Conservation (phyloP, 2,888 invertebrate species). For the Ceraclea dissimilis region DNA sequence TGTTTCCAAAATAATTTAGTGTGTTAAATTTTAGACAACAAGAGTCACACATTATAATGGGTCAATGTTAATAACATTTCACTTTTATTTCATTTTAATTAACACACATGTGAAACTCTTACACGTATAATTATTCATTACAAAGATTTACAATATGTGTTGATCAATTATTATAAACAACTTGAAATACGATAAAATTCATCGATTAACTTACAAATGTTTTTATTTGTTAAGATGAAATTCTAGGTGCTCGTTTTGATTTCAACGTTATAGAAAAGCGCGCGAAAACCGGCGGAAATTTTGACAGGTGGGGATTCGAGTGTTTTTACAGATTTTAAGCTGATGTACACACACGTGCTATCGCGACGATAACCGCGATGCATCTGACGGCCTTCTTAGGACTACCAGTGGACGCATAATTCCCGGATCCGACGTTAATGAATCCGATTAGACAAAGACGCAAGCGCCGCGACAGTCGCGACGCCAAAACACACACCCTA, state of each 20-base stretch:
- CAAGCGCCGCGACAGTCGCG: conserved; percentile 23
- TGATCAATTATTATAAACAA: not conserved
- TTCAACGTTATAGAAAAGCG: conserved; percentile 20
- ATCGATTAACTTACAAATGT: too few species aligned
- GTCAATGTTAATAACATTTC: not conserved
- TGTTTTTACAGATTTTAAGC: conserved; percentile 27
- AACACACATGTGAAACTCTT: not conserved
- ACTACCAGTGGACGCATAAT: conserved; percentile 47
- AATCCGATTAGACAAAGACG: conserved; percentile 44
- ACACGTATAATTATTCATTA: not conserved
- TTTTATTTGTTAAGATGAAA: too few species aligned
- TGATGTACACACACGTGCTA: conserved; percentile 31
- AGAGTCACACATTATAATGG: not conserved
- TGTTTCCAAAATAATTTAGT: not conserved
- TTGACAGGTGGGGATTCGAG: conserved; percentile 33
- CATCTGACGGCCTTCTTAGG: conserved; percentile 34
- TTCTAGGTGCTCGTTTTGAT: too few species aligned
- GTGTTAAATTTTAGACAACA: not conserved
- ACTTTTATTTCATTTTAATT: not conserved
- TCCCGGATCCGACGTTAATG: conserved; percentile 50
- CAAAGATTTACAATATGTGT: not conserved
- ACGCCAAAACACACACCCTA: conserved; percentile 14
- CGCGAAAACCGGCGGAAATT: conserved; percentile 15
- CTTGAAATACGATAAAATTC: not conserved
- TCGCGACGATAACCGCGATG: conserved; percentile 34